Base-by-base conservation (phyloP, 1,140 invertebrate species). In the Phymastichus coffea region DNA sequence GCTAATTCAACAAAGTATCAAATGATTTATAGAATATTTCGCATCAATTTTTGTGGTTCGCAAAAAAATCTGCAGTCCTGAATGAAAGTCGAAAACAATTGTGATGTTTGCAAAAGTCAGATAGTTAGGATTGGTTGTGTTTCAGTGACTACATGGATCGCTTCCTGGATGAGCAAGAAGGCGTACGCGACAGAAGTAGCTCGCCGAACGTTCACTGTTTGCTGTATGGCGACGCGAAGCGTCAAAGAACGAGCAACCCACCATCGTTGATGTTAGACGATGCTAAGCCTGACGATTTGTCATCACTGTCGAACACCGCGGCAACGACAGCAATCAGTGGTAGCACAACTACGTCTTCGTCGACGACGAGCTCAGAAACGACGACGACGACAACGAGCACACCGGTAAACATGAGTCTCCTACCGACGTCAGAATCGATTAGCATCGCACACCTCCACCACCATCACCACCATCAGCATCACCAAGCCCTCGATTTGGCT, bases 131-230 rank as follows among this genome's bases (percentile, higher is more conserved):
- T 33, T 33, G 6, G 6, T 12, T 33, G 12, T 33, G 6, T 12
- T 33, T 61, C 66, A 80, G 78, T 66, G 88, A 90, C 75, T 90
- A 89, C 71, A 90, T 90, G 88, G 88, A 90, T 70, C 80, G 87
- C 62, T 90, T 89, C 69, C 72, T 90, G 51, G 87, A 88, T 70
- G 87, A 88, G 63, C 85, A 87, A 73, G 87, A 88, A 55, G 80
- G 77, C 28, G 80, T 81, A 4, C 70, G 78, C 4, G 80, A 81
- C 56, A 74, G 80, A 2, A 80, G 80, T 51, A 80, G 81, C 43
- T 84, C 81, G 10, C 82, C 83, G 14, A 84, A 83, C 52, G 78
- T 86, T n/a, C 82, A 86, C 67, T 86, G 83, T 60, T 71, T 88
- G n/a, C 70, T 87, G 4, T 85, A 84, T 51, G 84, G 84, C 2